These are phyloP conservation scores for Corythoichthys intestinalis DNA, from an alignment of 2,113 vertebrate genomes.

Conservation along the genomic window DNA sequence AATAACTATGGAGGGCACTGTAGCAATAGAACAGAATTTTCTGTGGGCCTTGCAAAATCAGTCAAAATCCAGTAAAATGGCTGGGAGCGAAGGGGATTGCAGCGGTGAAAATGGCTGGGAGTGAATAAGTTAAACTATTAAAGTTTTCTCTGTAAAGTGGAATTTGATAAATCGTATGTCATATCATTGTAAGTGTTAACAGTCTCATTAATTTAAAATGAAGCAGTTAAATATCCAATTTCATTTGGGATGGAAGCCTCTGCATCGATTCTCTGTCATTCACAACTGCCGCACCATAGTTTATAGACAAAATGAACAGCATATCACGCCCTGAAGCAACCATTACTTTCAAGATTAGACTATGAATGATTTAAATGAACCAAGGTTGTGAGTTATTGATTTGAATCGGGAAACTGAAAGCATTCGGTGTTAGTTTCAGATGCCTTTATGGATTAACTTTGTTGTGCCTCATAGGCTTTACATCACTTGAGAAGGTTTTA, in stretches of 20 bases:
- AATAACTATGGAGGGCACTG: too few relatives aligned
- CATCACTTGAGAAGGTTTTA: conserved; percentile 7
- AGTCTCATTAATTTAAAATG: conserved; percentile 46
- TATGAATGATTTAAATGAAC: conserved; percentile 65
- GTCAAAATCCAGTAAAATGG: too few relatives aligned
- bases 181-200: conserved; percentile 17
- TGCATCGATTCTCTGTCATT: conserved; percentile 54
- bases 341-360: conserved; percentile 64
- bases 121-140: too few relatives aligned
- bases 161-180: conserved; percentile 45
- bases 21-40: too few relatives aligned
- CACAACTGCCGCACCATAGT: conserved; percentile 45
- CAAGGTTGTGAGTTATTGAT: conserved; percentile 57
- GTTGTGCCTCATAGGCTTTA: conserved; percentile 39
- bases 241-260: conserved; percentile 34
- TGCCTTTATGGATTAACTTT: conserved; percentile 45
- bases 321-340: conserved; percentile 48
- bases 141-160: conserved; percentile 25
- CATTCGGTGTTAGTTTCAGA: conserved; percentile 32
- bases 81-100: too few relatives aligned
- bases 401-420: conserved; percentile 51
- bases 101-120: too few relatives aligned
- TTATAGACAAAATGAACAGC: conserved; percentile 53
- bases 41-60: too few relatives aligned
- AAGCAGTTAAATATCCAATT: conserved; percentile 51